Base-by-base conservation (phyloP, 2,888 invertebrate species). In the Encarsia formosa region DNA sequence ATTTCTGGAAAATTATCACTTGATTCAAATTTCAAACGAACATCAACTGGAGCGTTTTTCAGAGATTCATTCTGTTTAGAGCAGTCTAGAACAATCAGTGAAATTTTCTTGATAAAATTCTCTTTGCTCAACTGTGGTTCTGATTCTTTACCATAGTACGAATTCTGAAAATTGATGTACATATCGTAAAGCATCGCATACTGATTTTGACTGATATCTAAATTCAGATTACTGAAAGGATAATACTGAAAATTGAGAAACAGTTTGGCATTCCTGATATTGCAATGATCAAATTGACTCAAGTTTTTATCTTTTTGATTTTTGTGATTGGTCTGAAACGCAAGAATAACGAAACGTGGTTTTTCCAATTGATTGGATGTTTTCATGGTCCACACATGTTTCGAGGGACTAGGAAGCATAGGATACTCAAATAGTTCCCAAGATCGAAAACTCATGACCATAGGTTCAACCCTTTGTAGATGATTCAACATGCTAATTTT, bases 341-440 rank as follows among this genome's bases (percentile, higher is more conserved):
- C 71, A 16, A 74, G 39, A 38, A 75, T 66, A 19, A 75, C 54
- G 54, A 58, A 75, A 41, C 71, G 54, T 3, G 73, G 72, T 61
- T 69, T 71, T 60, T 74, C 72, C 34, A 71, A 49, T 48, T 65
- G 62, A 11, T 61, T 61, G 13, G 65, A 57, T 18, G 70, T 69
- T 52, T 61, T 59, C 20, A 60, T 63, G 55, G 52, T 65, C 63
- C 50, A 67, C 69, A 16, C 38, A 52, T 69, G 63, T 57, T 68
- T 63, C 41, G 52, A 56, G 19, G 66, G 64, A 47, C 52, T 56
- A 5, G 67, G 71, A 49, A 74, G 54, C 42, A 63, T n/a, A 2
- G 71, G 72, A 61, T 69, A 71, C 59, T 70, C 68, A 57, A 68
- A 68, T 20, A 74, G 38, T 44, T 71, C 69, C 70, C 71, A 73